Conservation (phyloP, 2,888 invertebrate species). For the Amphipyra berbera region DNA sequence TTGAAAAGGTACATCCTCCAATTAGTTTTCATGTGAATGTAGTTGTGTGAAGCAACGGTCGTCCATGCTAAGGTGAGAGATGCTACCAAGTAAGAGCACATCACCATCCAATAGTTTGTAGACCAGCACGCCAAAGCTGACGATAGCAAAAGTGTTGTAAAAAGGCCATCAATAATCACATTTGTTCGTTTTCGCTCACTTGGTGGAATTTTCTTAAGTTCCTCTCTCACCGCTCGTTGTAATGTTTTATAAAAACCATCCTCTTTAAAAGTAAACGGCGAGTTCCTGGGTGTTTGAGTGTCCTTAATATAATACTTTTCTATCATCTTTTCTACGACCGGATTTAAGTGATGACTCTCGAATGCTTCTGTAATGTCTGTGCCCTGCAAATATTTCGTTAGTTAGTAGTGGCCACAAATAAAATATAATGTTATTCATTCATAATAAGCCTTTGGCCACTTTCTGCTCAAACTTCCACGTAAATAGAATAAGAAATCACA, state of each 20-base stretch:
- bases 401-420: background rate
- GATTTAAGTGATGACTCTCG: slow-evolving; percentile 88
- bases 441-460: background rate
- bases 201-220: slow-evolving; percentile 88
- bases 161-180: slow-evolving; percentile 77
- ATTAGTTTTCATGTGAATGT: slow-evolving; percentile 93
- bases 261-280: slow-evolving; percentile 93
- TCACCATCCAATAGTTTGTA: slow-evolving; percentile 68
- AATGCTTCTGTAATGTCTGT: slow-evolving; percentile 92
- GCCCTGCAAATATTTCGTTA: slow-evolving; percentile 75
- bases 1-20: slow-evolving; percentile 95
- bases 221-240: slow-evolving; percentile 89
- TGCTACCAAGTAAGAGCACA: slow-evolving; percentile 70
- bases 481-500: slow-evolving; percentile 27
- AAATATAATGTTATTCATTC: slow-evolving; percentile 2
- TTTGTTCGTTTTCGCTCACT: slow-evolving; percentile 62
- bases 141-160: slow-evolving; percentile 74
- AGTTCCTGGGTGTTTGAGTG: slow-evolving; percentile 91
- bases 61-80: slow-evolving; percentile 90
- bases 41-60: slow-evolving; percentile 93
- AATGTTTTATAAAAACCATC: slow-evolving; percentile 94
- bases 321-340: slow-evolving; percentile 89
- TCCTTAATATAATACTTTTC: slow-evolving; percentile 91
- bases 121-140: slow-evolving; percentile 73
- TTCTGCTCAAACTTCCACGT: background rate